Evolutionary conservation across 2,113 vertebrate species (phyloP), one percentile per base, ranked within the genome.

Genomic region (Cyprinodon tularosa): DNA sequence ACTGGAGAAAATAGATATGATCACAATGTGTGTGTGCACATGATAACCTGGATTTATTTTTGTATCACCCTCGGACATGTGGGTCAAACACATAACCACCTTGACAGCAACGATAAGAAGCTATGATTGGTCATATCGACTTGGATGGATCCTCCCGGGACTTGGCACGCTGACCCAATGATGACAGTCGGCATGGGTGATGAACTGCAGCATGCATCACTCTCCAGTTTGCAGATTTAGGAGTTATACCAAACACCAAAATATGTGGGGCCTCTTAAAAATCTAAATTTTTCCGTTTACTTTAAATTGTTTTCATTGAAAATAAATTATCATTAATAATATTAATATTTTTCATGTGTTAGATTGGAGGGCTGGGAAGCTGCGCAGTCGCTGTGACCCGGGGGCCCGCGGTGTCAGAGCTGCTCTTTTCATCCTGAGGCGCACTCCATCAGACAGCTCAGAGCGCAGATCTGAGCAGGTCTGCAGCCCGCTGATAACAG

Each of bases 401-500:
- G 50, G 69, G 73, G 29, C 72, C 71, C 77, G 9, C 48, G 44
- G 73, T 91, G 87, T 85, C 87, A 84, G 39, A 3, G 82, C 62
- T 87, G 81, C 83, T 92, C 86, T 89, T 89, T 83, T 91, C 82
- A 83, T 89, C 84, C 57, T 72, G 83, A 76, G 38, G 78, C 76
- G 42, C 80, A 82, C 87, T 90, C 88, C 88, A 82, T 89, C 81
- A 89, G 83, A 86, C 88, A 78, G 88, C 76, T 69, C 61, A 40
- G 61, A 83, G 79, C 73, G 76, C 84, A 44, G 84, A 90, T 90
- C 88, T 90, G 74, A 89, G 82, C 62, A 90, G 89, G 92, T 88
- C 92, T 95, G 94, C 85, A 81, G 75, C 78, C 69, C 42, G 77
- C 86, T 91, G 94, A 94, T 94, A 95, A 94, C 88, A 87, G 81